Percentiles rank a stretch among this genome's conserved stretches.
Conservation (phyloP, 2,888 invertebrate species). For the Tachystola acroxantha region DNA sequence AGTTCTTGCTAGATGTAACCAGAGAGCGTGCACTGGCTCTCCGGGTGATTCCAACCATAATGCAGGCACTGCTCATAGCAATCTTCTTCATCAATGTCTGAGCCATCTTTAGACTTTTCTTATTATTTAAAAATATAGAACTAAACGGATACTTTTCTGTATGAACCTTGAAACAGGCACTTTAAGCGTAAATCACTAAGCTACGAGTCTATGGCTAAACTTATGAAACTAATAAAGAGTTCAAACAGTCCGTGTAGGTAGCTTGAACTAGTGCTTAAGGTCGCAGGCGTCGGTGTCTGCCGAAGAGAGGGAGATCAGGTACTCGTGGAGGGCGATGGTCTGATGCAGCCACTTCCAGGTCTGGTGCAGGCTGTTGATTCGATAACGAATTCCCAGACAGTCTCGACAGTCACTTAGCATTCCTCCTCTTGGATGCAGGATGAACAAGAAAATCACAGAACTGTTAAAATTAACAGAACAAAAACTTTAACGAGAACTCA, state of each 20-base stretch:
- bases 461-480: constrained; percentile 31
- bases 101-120: constrained; percentile 55
- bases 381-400: constrained; percentile 92
- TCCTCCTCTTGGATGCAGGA: constrained; percentile 76
- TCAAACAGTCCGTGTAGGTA: constrained; percentile 36
- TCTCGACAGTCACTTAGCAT: constrained; percentile 86
- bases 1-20: constrained; percentile 37
- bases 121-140: constrained; percentile 11
- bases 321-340: constrained; percentile 92
- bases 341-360: constrained; percentile 97
- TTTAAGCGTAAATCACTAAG: constrained; percentile 49
- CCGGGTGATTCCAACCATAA: constrained; percentile 56
- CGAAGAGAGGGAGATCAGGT: constrained; percentile 88
- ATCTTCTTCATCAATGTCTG: constrained; percentile 67
- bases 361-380: constrained; percentile 92
- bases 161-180: constrained; percentile 53
- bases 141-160: constrained; percentile 69
- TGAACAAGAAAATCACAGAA: constrained; percentile 62
- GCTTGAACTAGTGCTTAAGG: constrained; percentile 40
- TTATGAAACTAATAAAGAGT: constrained; percentile 33
- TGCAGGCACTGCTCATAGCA: constrained; percentile 52
- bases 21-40: constrained; percentile 53
- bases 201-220: constrained; percentile 27
- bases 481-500: constrained; percentile 6
- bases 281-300: constrained; percentile 81